Percentiles rank a stretch among this genome's conserved stretches.
phyloP scores from a whole-genome alignment of 2,797 vertebrate genomes.

The Rhynchotus rufescens region DNA sequence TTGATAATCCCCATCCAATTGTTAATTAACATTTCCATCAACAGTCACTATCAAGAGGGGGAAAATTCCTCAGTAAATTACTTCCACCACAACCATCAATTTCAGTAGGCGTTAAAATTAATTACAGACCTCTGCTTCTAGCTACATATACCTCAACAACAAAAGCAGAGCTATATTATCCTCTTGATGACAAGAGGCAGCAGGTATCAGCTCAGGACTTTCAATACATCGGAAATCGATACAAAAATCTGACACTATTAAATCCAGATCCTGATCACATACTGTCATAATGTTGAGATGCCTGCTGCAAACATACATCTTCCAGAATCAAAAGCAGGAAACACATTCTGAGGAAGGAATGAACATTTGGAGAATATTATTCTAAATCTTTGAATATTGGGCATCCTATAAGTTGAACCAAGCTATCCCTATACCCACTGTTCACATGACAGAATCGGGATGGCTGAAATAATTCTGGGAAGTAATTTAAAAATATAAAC shows the following conservation, averaged over 20 bases:
- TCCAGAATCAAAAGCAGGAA: not conserved
- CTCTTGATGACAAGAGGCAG: not conserved
- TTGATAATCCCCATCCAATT: not conserved
- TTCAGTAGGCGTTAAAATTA: not conserved
- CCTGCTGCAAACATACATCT: not conserved
- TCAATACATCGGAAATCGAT: not conserved
- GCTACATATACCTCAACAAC: not conserved
- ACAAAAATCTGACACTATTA: not conserved
- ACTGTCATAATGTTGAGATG: not conserved
- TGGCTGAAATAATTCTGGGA: not conserved
- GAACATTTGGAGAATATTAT: not conserved
- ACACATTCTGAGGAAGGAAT: not conserved
- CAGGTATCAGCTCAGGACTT: not conserved
- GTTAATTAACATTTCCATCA: not conserved
- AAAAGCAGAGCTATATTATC: not conserved
- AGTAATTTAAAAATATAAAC: not conserved
- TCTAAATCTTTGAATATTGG: not conserved
- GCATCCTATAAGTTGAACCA: not conserved
- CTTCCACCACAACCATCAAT: not conserved
- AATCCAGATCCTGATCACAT: not conserved
- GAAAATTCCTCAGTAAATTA: not conserved
- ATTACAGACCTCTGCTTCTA: not conserved
- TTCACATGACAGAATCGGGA: not conserved
- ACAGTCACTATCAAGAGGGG: not conserved
- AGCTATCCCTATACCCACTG: not conserved